These are phyloP conservation scores for Mamestra configurata DNA, from an alignment of 1,140 invertebrate species.

Conservation along the genomic window DNA sequence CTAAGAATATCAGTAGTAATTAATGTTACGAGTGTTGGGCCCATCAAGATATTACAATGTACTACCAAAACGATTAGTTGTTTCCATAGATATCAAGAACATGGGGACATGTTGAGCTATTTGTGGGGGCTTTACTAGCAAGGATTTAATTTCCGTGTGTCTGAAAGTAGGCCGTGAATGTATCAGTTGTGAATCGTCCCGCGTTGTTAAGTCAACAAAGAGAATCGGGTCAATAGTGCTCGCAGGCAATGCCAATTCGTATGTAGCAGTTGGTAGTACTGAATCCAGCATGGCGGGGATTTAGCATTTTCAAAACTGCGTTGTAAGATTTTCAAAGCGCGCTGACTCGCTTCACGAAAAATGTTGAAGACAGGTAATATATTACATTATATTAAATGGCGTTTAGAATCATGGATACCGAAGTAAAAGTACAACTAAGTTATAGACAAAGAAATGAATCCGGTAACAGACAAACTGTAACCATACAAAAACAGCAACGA, in stretches of 20 bases:
- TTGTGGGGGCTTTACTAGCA: background rate
- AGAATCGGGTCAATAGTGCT: slow-evolving; percentile 28
- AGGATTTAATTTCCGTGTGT: slow-evolving; percentile 34
- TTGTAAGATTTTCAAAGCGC: too few relatives aligned
- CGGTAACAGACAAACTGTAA: background rate
- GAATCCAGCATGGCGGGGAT: background rate
- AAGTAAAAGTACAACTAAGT: background rate
- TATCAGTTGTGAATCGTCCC: slow-evolving; percentile 28
- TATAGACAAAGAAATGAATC: background rate
- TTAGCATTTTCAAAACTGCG: background rate
- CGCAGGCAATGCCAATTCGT: slow-evolving; percentile 14
- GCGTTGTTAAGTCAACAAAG: slow-evolving; percentile 35
- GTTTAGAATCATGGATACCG: too few relatives aligned
- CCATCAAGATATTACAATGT: too few relatives aligned
- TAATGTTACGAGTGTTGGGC: too few relatives aligned
- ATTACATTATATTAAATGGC: too few relatives aligned
- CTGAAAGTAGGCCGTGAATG: slow-evolving; percentile 22
- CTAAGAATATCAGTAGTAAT: too few relatives aligned
- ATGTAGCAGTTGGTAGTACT: background rate
- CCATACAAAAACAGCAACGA: background rate
- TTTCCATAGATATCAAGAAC: background rate
- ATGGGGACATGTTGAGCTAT: background rate
- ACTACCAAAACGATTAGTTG: background rate
- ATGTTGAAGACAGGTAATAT: too few relatives aligned
- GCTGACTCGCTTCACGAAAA: too few relatives aligned